Conservation (phyloP, 2,888 invertebrate species). For the Leptinotarsa tumamoca region DNA sequence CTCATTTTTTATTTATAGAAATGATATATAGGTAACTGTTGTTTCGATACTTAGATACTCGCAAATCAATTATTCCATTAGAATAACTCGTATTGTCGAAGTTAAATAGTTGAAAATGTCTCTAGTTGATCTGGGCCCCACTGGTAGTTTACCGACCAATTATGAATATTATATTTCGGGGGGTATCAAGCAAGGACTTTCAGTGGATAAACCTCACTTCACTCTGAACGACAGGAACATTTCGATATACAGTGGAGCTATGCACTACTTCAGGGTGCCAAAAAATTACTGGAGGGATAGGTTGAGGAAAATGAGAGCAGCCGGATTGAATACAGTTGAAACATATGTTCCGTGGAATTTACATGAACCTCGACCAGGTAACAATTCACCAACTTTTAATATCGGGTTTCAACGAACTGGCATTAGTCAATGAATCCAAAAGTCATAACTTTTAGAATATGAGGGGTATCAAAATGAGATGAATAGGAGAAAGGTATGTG, state of each 20-base stretch:
- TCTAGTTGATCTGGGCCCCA: background rate
- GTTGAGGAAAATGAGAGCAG: slow-evolving; percentile 79
- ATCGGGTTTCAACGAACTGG: no score
- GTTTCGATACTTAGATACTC: no score
- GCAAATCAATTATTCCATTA: background rate
- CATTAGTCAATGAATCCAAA: no score
- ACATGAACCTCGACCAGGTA: slow-evolving; percentile 72
- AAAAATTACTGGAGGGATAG: slow-evolving; percentile 83
- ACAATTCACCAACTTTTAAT: background rate
- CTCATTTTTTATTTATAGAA: no score
- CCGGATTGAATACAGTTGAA: slow-evolving; percentile 87
- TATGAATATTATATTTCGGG: slow-evolving; percentile 65
- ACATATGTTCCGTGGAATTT: slow-evolving; percentile 89
- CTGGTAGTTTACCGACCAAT: slow-evolving; percentile 30
- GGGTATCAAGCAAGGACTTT: slow-evolving; percentile 55
- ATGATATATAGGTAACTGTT: no score
- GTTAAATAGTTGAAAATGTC: slow-evolving; percentile 1
- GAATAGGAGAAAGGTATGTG: no score
- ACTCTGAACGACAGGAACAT: slow-evolving; percentile 63
- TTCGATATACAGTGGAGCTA: slow-evolving; percentile 69
- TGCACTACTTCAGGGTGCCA: slow-evolving; percentile 88
- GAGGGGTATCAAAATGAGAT: no score
- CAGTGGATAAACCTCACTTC: slow-evolving; percentile 55
- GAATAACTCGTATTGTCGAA: background rate
- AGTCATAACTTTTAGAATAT: no score